phyloP scores from a whole-genome alignment of 1,140 invertebrate genomes.

The Arion vulgaris region DNA sequence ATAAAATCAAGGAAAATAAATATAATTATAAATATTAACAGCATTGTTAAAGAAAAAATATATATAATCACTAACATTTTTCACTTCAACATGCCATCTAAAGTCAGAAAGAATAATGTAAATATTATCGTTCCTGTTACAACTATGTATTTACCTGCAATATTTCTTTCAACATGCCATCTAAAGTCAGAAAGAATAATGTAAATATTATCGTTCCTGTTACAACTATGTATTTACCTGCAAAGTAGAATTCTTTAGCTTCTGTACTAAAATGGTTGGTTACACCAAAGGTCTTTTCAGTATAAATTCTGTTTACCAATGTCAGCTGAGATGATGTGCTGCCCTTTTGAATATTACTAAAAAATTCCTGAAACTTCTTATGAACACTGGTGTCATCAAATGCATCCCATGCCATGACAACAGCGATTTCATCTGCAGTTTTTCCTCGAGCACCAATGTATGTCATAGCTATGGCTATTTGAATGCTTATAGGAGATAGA shows the following conservation, averaged over 20 bases:
- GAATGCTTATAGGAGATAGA: slow-evolving; percentile 80
- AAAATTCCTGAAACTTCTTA: slow-evolving; percentile 40
- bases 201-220: no score
- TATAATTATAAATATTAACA: no score
- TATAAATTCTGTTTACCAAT: slow-evolving; percentile 28
- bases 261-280: neutral
- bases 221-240: slow-evolving; percentile 3
- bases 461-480: slow-evolving; percentile 79
- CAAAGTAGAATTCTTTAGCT: slow-evolving; percentile 15
- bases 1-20: no score
- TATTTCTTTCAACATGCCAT: no score
- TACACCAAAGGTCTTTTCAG: neutral
- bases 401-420: slow-evolving; percentile 32
- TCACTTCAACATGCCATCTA: no score
- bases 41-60: no score
- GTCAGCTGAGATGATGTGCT: neutral
- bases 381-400: slow-evolving; percentile 37
- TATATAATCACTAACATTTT: no score
- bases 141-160: no score
- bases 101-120: no score
- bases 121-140: no score
- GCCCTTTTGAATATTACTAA: slow-evolving; percentile 23
- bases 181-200: no score
- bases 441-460: slow-evolving; percentile 79
- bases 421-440: slow-evolving; percentile 79